Evolutionary conservation across 2,113 vertebrate genomes (phyloP).

Genomic region (Sinocyclocheilus grahami): DNA sequence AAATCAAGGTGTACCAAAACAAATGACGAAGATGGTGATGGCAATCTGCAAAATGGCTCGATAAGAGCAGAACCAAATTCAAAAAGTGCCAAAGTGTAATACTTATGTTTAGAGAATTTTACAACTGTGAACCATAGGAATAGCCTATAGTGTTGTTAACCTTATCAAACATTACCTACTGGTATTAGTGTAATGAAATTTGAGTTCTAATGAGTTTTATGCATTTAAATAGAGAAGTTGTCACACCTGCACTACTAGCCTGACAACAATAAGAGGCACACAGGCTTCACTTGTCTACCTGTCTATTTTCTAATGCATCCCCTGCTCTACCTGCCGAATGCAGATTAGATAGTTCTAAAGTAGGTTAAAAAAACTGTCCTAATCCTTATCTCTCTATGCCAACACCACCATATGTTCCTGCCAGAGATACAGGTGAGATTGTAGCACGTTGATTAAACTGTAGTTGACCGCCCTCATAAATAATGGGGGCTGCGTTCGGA

Average conservation of each 20-base stretch:
- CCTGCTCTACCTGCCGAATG: slow-evolving; percentile 9
- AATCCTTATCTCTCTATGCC: slow-evolving; percentile 38
- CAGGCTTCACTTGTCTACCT: not conserved
- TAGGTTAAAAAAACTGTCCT: slow-evolving; percentile 6
- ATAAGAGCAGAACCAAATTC: not conserved
- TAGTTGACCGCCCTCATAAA: not conserved
- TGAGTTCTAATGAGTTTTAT: not conserved
- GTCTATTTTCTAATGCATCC: not conserved
- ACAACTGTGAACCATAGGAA: not conserved
- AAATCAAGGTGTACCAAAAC: not conserved
- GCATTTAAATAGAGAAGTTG: not conserved
- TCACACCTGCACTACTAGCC: not conserved
- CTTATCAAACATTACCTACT: not conserved
- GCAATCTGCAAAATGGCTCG: not conserved
- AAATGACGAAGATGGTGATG: not conserved
- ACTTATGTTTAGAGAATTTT: not conserved
- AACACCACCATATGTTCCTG: slow-evolving; percentile 33
- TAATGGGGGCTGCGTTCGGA: slow-evolving; percentile 5
- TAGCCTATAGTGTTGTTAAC: not conserved
- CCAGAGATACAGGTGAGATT: not conserved
- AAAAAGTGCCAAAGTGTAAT: not conserved
- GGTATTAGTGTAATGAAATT: not conserved
- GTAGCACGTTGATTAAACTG: not conserved
- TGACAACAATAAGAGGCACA: not conserved
- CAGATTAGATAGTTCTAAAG: slow-evolving; percentile 16